phyloP scores from a whole-genome alignment of 1,140 invertebrate genomes.

The Zophobas atratus region DNA sequence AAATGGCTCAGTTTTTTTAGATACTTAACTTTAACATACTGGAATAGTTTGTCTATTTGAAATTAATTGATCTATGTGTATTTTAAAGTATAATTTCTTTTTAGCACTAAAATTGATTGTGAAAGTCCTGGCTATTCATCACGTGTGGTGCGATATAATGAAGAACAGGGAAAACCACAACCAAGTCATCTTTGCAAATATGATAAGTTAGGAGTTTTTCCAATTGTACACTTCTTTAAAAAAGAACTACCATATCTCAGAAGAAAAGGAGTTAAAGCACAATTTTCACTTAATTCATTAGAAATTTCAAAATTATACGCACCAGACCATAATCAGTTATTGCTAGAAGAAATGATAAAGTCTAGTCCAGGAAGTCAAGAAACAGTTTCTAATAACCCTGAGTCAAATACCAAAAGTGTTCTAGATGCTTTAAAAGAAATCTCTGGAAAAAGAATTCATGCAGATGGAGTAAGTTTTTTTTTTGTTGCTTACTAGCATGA shows the following conservation, averaged over 20 bases:
- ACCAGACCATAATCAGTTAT: constrained; percentile 52
- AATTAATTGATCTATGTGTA: too few relatives aligned
- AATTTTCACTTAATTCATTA: constrained; percentile 48
- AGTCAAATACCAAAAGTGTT: constrained; percentile 68
- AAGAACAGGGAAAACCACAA: constrained; percentile 57
- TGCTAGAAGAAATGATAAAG: constrained; percentile 54
- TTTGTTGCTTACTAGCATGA: too few relatives aligned
- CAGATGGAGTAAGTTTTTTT: constrained; percentile 64
- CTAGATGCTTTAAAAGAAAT: constrained; percentile 71
- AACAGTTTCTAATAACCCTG: constrained; percentile 15
- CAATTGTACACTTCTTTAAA: constrained; percentile 63
- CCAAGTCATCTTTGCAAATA: constrained; percentile 62
- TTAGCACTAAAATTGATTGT: constrained; percentile 62
- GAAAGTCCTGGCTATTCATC: constrained; percentile 68
- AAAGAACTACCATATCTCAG: constrained; percentile 62
- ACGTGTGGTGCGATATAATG: constrained; percentile 68
- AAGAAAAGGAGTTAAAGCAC: constrained; percentile 42
- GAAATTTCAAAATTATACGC: constrained; percentile 51
- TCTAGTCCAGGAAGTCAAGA: constrained; percentile 47
- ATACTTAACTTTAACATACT: too few relatives aligned
- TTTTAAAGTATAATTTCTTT: too few relatives aligned
- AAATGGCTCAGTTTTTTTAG: too few relatives aligned
- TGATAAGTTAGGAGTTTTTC: constrained; percentile 64
- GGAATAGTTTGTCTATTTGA: too few relatives aligned
- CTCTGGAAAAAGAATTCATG: constrained; percentile 70